Evolutionary conservation across 2,888 invertebrate species (phyloP).

Genomic region (Selenia dentaria): DNA sequence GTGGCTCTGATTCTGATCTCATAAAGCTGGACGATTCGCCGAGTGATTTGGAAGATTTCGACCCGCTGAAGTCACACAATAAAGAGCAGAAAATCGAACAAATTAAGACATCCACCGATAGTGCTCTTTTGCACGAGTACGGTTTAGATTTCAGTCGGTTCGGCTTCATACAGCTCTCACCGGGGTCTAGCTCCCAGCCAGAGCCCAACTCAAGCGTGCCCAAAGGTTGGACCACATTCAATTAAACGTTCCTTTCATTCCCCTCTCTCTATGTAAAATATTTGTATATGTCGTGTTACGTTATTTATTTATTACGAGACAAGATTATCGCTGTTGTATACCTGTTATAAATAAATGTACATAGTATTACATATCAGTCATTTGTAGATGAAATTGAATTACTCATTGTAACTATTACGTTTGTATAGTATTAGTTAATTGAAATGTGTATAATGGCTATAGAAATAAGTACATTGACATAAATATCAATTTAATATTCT

Average conservation of each 20-base stretch:
- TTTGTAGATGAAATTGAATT: slow-evolving; percentile 49
- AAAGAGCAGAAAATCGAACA: slow-evolving; percentile 61
- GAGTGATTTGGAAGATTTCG: slow-evolving; percentile 72
- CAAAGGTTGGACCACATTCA: slow-evolving; percentile 76
- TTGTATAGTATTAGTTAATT: slow-evolving; percentile 42
- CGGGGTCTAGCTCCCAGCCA: slow-evolving; percentile 49
- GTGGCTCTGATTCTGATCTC: slow-evolving; percentile 73
- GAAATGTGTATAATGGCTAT: slow-evolving; percentile 32
- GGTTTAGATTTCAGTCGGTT: slow-evolving; percentile 87
- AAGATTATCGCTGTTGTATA: slow-evolving; percentile 33
- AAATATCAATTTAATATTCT: too few relatives aligned
- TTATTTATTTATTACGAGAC: slow-evolving; percentile 50
- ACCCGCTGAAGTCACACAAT: slow-evolving; percentile 69
- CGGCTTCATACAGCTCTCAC: slow-evolving; percentile 74
- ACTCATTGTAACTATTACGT: slow-evolving; percentile 27
- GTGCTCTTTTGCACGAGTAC: slow-evolving; percentile 89
- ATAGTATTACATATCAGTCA: slow-evolving; percentile 69
- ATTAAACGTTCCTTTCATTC: slow-evolving; percentile 46
- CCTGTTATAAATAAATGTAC: slow-evolving; percentile 52
- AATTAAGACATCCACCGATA: slow-evolving; percentile 79
- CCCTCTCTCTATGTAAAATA: slow-evolving; percentile 19
- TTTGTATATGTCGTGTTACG: slow-evolving; percentile 44
- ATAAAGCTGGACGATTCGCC: slow-evolving; percentile 77
- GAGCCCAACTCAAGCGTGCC: slow-evolving; percentile 57
- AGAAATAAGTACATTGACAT: slow-evolving; percentile 22